Conservation (phyloP, 2,888 invertebrate species). For the Cynaeus angustus region DNA sequence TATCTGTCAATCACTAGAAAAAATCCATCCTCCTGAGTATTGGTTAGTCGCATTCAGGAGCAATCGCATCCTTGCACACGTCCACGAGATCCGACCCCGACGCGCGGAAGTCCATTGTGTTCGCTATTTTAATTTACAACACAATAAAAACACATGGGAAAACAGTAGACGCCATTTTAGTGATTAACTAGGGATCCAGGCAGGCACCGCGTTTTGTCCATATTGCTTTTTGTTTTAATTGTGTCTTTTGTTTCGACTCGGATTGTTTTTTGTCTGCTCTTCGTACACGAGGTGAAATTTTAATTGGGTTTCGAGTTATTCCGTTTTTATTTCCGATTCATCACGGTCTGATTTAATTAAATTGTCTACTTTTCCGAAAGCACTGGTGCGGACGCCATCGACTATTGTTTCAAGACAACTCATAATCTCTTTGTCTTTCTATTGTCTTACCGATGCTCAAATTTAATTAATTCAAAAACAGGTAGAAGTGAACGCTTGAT, state of each 20-base stretch:
- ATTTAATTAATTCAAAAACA: constrained; percentile 36
- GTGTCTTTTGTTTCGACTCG: constrained; percentile 69
- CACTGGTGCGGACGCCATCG: constrained; percentile 47
- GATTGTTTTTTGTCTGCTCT: constrained; percentile 69
- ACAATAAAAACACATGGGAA: constrained; percentile 74
- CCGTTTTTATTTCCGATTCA: constrained; percentile 57
- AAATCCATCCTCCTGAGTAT: constrained; percentile 62
- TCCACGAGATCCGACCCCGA: constrained; percentile 64
- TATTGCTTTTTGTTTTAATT: constrained; percentile 72
- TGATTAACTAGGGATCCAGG: constrained; percentile 73
- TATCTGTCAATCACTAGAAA: background rate
- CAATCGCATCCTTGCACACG: constrained; percentile 69
- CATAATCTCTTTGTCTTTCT: constrained; percentile 32
- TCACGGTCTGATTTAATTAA: constrained; percentile 52
- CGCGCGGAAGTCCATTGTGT: constrained; percentile 69
- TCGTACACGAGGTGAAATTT: constrained; percentile 69
- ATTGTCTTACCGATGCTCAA: constrained; percentile 15
- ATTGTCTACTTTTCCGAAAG: constrained; percentile 49
- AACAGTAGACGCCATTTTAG: constrained; percentile 73
- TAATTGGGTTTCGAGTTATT: constrained; percentile 70
- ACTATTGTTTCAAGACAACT: constrained; percentile 35
- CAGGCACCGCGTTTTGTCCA: constrained; percentile 69
- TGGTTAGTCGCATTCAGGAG: constrained; percentile 63
- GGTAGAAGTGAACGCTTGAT: constrained; percentile 2
- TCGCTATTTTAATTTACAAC: constrained; percentile 72